These are phyloP conservation scores for Pseudomyrmex cubaensis DNA, from an alignment of 1,140 invertebrate genomes.

Conservation along the genomic window DNA sequence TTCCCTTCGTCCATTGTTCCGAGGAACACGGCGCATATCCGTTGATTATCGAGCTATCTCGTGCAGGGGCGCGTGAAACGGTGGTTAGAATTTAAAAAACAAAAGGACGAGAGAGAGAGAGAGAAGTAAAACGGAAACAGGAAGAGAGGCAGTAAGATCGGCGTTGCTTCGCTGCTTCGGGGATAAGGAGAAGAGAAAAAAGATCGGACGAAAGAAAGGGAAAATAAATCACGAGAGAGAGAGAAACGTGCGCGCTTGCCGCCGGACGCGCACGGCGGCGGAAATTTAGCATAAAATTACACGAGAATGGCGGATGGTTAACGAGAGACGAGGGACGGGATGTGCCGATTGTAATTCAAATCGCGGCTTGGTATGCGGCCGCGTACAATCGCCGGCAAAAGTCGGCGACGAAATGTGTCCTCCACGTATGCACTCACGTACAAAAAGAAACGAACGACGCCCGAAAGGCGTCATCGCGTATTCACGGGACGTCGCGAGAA, in stretches of 20 bases:
- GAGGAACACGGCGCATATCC: conserved; percentile 47
- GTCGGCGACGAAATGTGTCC: not conserved
- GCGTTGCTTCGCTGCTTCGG: conserved; percentile 17
- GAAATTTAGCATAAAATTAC: conserved; percentile 80
- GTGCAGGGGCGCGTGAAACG: conserved; percentile 9
- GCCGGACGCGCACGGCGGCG: conserved; percentile 3
- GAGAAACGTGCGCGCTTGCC: not conserved
- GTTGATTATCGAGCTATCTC: conserved; percentile 65
- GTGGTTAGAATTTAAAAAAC: conserved; percentile 30
- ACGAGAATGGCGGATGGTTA: conserved; percentile 80
- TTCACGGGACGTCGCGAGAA: too few species aligned
- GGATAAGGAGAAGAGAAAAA: not conserved
- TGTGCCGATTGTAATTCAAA: conserved; percentile 73
- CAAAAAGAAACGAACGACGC: too few species aligned
- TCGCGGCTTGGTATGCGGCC: conserved; percentile 64
- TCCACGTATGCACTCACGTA: not conserved
- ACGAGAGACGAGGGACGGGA: conserved; percentile 71
- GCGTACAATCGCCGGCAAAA: conserved; percentile 66
- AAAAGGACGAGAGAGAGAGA: conserved; percentile 9
- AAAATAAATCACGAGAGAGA: conserved; percentile 13
- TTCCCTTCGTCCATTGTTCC: conserved; percentile 61
- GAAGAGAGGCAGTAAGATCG: not conserved
- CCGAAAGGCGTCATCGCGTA: too few species aligned
- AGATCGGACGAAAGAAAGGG: conserved; percentile 12
- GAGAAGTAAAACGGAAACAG: conserved; percentile 2